Percentiles rank a stretch among this genome's conserved stretches.
phyloP scores from a whole-genome alignment of 2,888 invertebrate genomes.

The Laspeyria flexula region DNA sequence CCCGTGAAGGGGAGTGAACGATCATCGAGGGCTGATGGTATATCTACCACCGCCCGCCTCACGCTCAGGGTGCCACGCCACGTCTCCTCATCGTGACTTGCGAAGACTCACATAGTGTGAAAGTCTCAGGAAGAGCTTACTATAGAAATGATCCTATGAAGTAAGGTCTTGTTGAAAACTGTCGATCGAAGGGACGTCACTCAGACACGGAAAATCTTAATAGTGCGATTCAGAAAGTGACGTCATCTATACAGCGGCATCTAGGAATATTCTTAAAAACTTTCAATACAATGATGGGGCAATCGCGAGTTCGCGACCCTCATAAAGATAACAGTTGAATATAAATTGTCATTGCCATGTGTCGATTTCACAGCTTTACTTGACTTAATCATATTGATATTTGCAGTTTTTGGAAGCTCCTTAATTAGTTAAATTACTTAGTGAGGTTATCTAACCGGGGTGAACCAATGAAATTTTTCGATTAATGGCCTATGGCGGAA shows the following conservation, averaged over 20 bases:
- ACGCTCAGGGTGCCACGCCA: slow-evolving; percentile 28
- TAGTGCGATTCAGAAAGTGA: background rate
- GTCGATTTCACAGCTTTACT: too few species aligned
- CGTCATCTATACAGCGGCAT: background rate
- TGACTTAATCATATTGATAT: too few species aligned
- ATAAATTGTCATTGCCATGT: too few species aligned
- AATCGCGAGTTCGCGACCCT: too few species aligned
- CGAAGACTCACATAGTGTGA: slow-evolving; percentile 11
- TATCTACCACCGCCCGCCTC: slow-evolving; percentile 21
- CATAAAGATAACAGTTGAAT: too few species aligned
- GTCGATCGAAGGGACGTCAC: background rate
- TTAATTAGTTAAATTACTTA: too few species aligned
- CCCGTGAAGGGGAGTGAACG: slow-evolving; percentile 18
- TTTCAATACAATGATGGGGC: background rate
- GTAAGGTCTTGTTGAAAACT: background rate
- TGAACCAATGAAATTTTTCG: too few species aligned
- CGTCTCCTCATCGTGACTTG: slow-evolving; percentile 9
- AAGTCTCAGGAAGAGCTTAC: slow-evolving; percentile 10
- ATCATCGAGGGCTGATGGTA: slow-evolving; percentile 13
- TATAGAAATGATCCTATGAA: slow-evolving; percentile 5
- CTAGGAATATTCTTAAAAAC: background rate
- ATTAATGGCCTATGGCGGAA: too few species aligned
- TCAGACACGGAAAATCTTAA: background rate
- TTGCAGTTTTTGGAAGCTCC: too few species aligned
- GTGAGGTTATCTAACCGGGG: too few species aligned